Base-by-base conservation (phyloP, 2,888 invertebrate genomes). In the Cheilosia vulpina region DNA sequence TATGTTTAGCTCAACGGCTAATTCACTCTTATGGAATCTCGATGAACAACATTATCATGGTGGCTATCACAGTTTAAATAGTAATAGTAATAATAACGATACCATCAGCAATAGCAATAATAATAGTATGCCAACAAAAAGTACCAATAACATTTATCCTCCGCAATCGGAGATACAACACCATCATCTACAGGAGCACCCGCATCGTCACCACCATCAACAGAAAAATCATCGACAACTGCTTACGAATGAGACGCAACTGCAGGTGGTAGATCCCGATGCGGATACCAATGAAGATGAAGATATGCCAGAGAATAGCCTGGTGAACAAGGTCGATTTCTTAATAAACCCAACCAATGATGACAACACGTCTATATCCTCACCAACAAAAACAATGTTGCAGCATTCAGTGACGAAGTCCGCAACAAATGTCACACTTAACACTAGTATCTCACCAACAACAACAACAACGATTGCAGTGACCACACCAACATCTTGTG, bases 1-100 rank as follows among this genome's bases (percentile, higher is more conserved):
- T 89, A 88, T 90, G 79, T 87, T 89, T 78, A 87, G 88, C 82
- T 85, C 88, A 87, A 73, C 85, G 55, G 47, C 87, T 57, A 89
- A 88, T 87, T 84, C 89, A 55, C 88, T 89, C 79, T 87, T 89
- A 77, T 91, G 91, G 91, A 91, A 90, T 87, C 88, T 89, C 87
- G 91, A 90, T 68, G 90, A 90, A 68, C 79, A 87, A 71, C 58
- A 82, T 55, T 82, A 71, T 69, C 71, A 77, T 50, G 69, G 82
- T 81, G 75, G 68, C 75, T 78, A 73, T 68, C 87, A 75, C 50
- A 65, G 69, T 73, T 76, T 69, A 62, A 82, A 81, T 77, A 81
- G 47, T 60, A 63, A 41, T 63, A 71, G n/a, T 31, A 65, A 66
- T 47, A 73, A 68, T 45, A 80, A 62, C 15, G 55, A 55, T 66